A percentile compares a stretch with the other conserved stretches of the same genome.
Evolutionary conservation across 2,797 vertebrate genomes (phyloP).

Genomic region (Garrulus glandarius): DNA sequence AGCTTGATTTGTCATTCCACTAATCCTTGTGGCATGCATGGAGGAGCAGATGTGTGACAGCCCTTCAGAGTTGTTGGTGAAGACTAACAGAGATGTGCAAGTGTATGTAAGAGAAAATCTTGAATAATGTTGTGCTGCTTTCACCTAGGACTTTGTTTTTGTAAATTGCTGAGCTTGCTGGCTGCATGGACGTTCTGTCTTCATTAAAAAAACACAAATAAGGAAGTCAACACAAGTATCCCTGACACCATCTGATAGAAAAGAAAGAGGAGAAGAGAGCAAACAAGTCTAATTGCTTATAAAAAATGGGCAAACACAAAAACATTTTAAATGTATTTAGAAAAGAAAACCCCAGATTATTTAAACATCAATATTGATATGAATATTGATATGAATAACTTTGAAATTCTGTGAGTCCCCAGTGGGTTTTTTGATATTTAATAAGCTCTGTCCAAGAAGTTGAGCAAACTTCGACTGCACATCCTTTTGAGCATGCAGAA

Average conservation of each 20-base stretch:
- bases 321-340: background rate
- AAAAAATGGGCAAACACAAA: background rate
- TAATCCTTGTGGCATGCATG: fast-evolving
- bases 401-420: background rate
- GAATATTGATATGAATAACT: background rate
- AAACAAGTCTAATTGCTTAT: background rate
- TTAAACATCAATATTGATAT: background rate
- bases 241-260: background rate
- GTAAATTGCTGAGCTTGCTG: background rate
- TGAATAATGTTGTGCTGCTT: background rate
- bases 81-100: background rate
- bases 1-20: background rate
- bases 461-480: background rate
- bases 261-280: background rate
- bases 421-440: background rate
- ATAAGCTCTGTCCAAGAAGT: background rate
- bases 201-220: background rate
- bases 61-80: background rate
- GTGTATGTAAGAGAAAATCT: background rate
- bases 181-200: background rate
- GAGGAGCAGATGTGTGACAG: background rate
- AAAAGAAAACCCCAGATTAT: background rate
- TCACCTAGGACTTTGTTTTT: background rate
- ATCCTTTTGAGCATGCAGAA: background rate
- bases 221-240: background rate